A percentile compares a stretch with the other conserved stretches of the same genome.
These are phyloP conservation scores for Potorous gilbertii DNA, from an alignment of 2,797 vertebrate genomes.

Conservation along the genomic window DNA sequence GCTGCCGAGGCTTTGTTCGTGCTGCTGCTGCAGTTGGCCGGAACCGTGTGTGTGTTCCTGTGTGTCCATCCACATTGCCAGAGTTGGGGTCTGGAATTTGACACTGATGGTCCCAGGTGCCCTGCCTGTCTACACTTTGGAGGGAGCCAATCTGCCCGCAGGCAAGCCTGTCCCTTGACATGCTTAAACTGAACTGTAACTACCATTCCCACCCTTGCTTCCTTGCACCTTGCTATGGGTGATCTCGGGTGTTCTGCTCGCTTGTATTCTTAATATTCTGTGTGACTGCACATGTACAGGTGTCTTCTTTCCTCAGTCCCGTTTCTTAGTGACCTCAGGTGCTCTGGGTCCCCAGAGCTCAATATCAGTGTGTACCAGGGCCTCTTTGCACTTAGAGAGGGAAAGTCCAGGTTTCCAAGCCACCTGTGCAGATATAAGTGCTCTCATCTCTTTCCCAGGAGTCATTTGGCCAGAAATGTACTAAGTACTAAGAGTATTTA, in stretches of 20 bases:
- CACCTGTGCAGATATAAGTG: not conserved
- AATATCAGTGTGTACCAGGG: not conserved
- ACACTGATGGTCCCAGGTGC: not conserved
- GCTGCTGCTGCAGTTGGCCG: not conserved
- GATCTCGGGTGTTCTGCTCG: not conserved
- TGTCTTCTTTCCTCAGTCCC: not conserved
- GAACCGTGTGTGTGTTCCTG: not conserved
- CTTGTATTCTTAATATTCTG: not conserved
- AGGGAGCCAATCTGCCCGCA: not conserved
- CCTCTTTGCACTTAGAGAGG: not conserved
- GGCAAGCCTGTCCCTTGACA: not conserved
- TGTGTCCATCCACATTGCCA: not conserved
- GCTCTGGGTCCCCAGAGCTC: not conserved
- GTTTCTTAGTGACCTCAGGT: not conserved
- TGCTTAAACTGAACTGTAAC: not conserved
- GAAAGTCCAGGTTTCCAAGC: not conserved
- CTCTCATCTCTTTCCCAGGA: slow-evolving; percentile 17
- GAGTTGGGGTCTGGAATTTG: not conserved
- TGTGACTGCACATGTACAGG: not conserved
- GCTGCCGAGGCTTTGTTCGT: not conserved
- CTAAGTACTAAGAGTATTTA: not conserved
- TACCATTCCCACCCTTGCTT: not conserved
- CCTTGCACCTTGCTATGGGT: not conserved
- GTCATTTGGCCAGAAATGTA: not conserved
- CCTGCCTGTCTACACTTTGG: not conserved